phyloP scores from a whole-genome alignment of 2,888 invertebrate genomes.

The Eupithecia subfuscata region DNA sequence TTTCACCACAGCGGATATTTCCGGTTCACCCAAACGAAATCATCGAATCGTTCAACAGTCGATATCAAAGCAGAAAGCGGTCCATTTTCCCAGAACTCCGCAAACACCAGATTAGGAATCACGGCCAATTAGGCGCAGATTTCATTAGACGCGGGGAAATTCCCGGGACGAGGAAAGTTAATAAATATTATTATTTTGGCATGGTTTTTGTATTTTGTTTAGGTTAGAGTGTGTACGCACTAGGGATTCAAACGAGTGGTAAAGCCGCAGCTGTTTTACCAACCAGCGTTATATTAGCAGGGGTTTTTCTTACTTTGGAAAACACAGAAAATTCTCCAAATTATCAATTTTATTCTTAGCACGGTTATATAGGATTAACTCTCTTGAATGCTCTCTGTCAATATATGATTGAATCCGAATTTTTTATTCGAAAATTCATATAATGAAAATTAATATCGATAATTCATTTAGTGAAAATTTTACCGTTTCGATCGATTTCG shows the following conservation, averaged over 20 bases:
- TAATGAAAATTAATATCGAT: no score
- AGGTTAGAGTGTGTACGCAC: neutral
- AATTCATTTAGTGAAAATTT: no score
- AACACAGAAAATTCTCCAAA: neutral
- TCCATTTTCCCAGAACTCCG: conserved; percentile 19
- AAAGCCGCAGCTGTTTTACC: neutral
- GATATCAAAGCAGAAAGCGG: conserved; percentile 17
- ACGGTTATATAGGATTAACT: neutral
- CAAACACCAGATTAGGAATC: conserved; percentile 11
- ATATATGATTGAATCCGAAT: neutral
- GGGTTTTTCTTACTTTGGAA: neutral
- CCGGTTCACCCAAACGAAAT: conserved; percentile 16
- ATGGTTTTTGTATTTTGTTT: neutral
- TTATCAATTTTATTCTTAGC: neutral
- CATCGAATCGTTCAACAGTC: conserved; percentile 15
- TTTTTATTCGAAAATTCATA: neutral
- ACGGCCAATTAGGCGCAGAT: conserved; percentile 24
- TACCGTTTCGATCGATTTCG: neutral
- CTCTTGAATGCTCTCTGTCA: no score
- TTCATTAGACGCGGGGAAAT: conserved; percentile 29
- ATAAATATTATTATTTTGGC: conserved; percentile 32
- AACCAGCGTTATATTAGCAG: neutral
- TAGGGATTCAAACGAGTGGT: neutral
- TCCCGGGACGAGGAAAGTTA: conserved; percentile 16
- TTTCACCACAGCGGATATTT: neutral